Percentiles rank a stretch among this genome's conserved stretches.
Evolutionary conservation across 2,113 vertebrate genomes (phyloP).

Genomic region (Phrynosoma platyrhinos): DNA sequence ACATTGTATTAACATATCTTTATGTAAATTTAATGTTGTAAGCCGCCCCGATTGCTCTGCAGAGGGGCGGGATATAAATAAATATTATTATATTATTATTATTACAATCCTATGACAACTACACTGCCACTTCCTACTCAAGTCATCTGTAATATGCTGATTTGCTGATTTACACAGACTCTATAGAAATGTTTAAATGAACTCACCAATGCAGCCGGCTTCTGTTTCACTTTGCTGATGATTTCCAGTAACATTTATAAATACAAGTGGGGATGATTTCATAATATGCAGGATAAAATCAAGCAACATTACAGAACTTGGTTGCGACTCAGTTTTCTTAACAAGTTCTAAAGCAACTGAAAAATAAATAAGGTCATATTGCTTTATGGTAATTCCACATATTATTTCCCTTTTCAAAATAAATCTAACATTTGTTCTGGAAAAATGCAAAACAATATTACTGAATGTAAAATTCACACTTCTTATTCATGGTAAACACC

Average conservation of each 20-base stretch:
- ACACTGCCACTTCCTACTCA: too few relatives aligned
- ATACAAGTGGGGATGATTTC: conserved; percentile 96
- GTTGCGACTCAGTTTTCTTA: conserved; percentile 92
- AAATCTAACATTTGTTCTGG: not conserved
- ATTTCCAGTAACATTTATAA: conserved; percentile 86
- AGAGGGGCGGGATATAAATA: too few relatives aligned
- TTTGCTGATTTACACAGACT: not conserved
- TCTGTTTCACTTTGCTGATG: conserved; percentile 79
- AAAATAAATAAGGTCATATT: conserved; percentile 36
- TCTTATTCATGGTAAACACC: not conserved
- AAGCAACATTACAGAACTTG: conserved; percentile 95
- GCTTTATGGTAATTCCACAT: not conserved
- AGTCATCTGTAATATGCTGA: not conserved
- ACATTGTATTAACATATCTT: too few relatives aligned
- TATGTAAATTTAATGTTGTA: too few relatives aligned
- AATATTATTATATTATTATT: too few relatives aligned
- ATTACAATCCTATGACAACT: not conserved
- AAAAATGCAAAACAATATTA: not conserved
- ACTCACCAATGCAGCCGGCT: conserved; percentile 84
- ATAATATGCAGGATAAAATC: conserved; percentile 97
- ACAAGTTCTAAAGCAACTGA: conserved; percentile 91
- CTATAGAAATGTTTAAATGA: not conserved
- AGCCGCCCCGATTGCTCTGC: too few relatives aligned
- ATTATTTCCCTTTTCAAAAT: not conserved
- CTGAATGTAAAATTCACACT: not conserved